Evolutionary conservation across 2,797 vertebrate genomes (phyloP), one percentile per base, ranked within the genome.

Genomic region (Anguilla anguilla): DNA sequence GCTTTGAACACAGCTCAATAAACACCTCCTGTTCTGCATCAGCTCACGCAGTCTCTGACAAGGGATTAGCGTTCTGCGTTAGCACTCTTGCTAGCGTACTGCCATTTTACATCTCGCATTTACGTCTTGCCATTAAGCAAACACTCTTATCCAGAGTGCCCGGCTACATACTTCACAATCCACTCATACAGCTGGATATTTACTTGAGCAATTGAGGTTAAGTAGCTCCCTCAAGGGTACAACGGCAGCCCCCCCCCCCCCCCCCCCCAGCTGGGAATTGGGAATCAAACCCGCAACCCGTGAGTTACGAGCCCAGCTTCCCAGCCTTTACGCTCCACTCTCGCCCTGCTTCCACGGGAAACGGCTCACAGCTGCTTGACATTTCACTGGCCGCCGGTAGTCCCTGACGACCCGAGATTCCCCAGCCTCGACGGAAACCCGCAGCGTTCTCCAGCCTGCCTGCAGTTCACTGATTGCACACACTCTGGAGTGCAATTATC

Each of bases 401-500:
- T 72, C n/a, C 67, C 67, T 2, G 67, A 13, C 31, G 67, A 35
- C 28, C 28, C 15, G 10, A 2, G 28, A 35, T 35, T 72, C 67
- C n/a, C 64, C 28, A 6, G 25, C 25, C 64, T 10, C 25, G 6
- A 28, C 25, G 35, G 28, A 11, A 28, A 72, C 25, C 61, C 5
- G 2, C 28, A 28, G 31, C 67, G 28, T 72, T 13, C 10, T 22
- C 10, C 2, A 67, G 28, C 67, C 28, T 69, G n/a, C 64, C 64
- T 10, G 22, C 7, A 28, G 64, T 69, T 69, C 64, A 19, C 57
- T 13, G 67, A 11, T 31, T 28, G 10, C 67, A 35, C 10, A 72
- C 31, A 72, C 67, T 72, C 67, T 72, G 17, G 67, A 72, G 67
- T 72, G 67, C 67, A 72, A 72, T 72, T 31, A 72, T 72, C 28